Base-by-base conservation (phyloP, 2,888 invertebrate species). In the Pyrocoelia pectoralis region DNA sequence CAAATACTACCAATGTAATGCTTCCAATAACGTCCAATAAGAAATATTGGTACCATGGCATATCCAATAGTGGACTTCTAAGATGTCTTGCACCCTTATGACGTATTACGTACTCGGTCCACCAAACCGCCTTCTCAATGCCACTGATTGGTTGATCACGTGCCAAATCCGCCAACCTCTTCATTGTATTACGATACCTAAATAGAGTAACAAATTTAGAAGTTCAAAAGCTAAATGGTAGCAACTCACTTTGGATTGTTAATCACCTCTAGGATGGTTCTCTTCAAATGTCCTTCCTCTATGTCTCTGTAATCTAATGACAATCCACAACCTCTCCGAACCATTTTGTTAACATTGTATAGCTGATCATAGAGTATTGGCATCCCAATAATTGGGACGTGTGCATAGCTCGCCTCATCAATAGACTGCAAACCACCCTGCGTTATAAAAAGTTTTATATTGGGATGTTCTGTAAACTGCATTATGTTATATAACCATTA, bases 321-420 rank as follows among this genome's bases (percentile, higher is more conserved):
- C 50, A 70, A 40, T 38, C 71, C 73, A n/a, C 71, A 57, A 19
- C 74, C 73, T 56, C 54, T 6, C 8, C 59, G 61, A 12, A 67
- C 65, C 54, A 73, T 65, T 59, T 65, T 69, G 12, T 64, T 64
- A 0, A 68, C 67, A 61, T 76, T 75, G 6, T 56, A 48, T 15
- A 61, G 61, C 52, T 76, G 76, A 63, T 76, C 76, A 5, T 64
- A 70, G 24, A 67, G 67, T 49, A 73, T 70, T 5, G 76, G 75
- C 19, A 76, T 56, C n/a, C 68, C 73, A 8, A 74, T 62, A 41
- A 77, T 54, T 12, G 77, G 77, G 68, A 73, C 69, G 24, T 66
- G 63, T 56, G 69, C 68, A 19, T 64, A 59, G 14, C 72, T 69
- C 5, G 73, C 68, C 65, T 73, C 73, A 50, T 69, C 70, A 51